A percentile compares a stretch with the other conserved stretches of the same genome.
Evolutionary conservation across 2,888 invertebrate species (phyloP).

Genomic region (Ormia ochracea): DNA sequence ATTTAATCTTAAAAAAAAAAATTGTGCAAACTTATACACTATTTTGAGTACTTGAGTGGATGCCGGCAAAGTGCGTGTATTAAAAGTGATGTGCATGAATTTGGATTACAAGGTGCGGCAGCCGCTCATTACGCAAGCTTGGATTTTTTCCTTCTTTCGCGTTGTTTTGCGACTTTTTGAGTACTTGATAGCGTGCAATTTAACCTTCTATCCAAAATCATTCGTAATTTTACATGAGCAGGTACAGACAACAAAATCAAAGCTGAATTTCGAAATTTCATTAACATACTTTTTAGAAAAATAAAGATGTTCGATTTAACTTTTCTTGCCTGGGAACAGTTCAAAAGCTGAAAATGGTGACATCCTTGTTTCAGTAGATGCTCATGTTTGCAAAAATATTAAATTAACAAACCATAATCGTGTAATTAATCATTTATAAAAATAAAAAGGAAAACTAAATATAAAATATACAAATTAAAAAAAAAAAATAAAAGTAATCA

Average conservation of each 20-base stretch:
- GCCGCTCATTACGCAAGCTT: conserved; percentile 44
- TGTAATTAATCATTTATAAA: conserved; percentile 46
- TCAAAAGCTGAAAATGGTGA: not conserved
- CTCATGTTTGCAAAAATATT: conserved; percentile 30
- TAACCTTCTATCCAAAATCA: conserved; percentile 45
- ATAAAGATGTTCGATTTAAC: not conserved
- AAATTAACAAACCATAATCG: not conserved
- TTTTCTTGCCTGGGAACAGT: not conserved
- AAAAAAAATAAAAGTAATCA: conserved; percentile 15
- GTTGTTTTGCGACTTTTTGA: conserved; percentile 14
- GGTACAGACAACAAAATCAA: not conserved
- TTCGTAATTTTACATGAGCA: not conserved
- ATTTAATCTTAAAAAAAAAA: conserved; percentile 17
- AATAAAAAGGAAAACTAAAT: not conserved
- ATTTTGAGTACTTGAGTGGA: not conserved
- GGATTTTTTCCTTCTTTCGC: not conserved
- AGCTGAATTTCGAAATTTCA: not conserved
- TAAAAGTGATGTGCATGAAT: conserved; percentile 15
- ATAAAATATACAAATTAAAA: conserved; percentile 29
- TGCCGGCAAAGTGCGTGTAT: conserved; percentile 1
- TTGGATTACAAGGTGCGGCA: conserved; percentile 32
- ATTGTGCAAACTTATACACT: not conserved
- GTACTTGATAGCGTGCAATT: conserved; percentile 54
- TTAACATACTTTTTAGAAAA: not conserved
- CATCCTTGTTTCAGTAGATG: conserved; percentile 14